Percentiles rank a stretch among this genome's conserved stretches.
phyloP scores from a whole-genome alignment of 1,140 invertebrate species.

The Drosophila pachea region DNA sequence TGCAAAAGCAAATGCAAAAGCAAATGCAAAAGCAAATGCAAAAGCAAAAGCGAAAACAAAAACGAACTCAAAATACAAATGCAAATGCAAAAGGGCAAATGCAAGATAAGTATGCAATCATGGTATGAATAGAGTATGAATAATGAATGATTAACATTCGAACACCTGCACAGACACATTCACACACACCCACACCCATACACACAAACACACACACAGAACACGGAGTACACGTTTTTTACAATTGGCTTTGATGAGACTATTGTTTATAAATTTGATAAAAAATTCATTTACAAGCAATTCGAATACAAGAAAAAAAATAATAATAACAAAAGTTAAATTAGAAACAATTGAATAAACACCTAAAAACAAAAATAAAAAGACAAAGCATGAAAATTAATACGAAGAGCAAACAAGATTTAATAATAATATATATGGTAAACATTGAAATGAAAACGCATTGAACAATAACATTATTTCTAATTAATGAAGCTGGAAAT shows the following conservation, averaged over 20 bases:
- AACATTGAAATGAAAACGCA: conserved; percentile 62
- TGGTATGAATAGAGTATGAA: conserved; percentile 27
- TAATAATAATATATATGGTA: conserved; percentile 35
- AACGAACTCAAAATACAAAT: conserved; percentile 7
- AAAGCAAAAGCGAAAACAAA: no score
- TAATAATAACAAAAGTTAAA: conserved; percentile 5
- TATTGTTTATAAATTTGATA: conserved; percentile 60
- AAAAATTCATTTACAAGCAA: conserved; percentile 66
- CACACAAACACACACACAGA: conserved; percentile 13
- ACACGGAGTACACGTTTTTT: conserved; percentile 40
- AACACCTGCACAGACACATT: conserved; percentile 44
- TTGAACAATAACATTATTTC: conserved; percentile 64
- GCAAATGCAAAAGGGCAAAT: not conserved
- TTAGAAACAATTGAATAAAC: not conserved
- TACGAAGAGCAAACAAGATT: not conserved
- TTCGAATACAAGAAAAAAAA: conserved; percentile 46
- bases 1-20: conserved; percentile 3
- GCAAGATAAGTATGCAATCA: conserved; percentile 20
- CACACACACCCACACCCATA: conserved; percentile 25
- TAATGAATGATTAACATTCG: conserved; percentile 43
- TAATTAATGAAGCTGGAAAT: conserved; percentile 68
- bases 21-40: conserved; percentile 1
- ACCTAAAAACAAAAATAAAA: conserved; percentile 1
- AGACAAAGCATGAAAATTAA: not conserved
- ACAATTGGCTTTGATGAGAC: conserved; percentile 63